Evolutionary conservation across 2,113 vertebrate species (phyloP).

Genomic region (Oostethus manadensis): DNA sequence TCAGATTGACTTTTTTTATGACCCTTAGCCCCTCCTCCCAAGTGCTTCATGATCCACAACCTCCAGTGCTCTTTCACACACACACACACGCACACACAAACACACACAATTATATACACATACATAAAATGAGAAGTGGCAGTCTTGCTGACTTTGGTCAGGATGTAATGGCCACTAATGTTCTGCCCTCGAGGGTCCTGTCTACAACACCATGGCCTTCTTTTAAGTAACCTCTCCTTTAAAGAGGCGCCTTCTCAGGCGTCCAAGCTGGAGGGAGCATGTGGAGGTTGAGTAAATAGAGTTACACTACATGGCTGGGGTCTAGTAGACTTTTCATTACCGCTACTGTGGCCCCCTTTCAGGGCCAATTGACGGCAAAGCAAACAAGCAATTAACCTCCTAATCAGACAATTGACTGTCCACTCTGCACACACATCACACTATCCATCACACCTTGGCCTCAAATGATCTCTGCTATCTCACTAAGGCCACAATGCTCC

Average conservation of each 20-base stretch:
- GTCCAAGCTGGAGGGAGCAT: slow-evolving; percentile 41
- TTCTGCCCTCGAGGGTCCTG: slow-evolving; percentile 51
- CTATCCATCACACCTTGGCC: slow-evolving; percentile 22
- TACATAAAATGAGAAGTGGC: slow-evolving; percentile 67
- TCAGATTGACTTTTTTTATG: slow-evolving; percentile 66
- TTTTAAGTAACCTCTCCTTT: slow-evolving; percentile 68
- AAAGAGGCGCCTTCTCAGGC: slow-evolving; percentile 49
- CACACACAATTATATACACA: slow-evolving; percentile 43
- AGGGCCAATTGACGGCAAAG: slow-evolving; percentile 58
- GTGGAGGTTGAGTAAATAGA: slow-evolving; percentile 61
- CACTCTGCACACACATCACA: slow-evolving; percentile 23
- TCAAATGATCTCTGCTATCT: slow-evolving; percentile 30
- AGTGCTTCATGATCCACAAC: slow-evolving; percentile 59
- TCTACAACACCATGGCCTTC: slow-evolving; percentile 43
- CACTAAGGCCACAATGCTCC: not conserved
- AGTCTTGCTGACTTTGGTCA: slow-evolving; percentile 71
- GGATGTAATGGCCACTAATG: slow-evolving; percentile 66
- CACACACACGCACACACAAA: slow-evolving; percentile 43
- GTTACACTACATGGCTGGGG: slow-evolving; percentile 56
- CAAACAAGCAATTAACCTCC: slow-evolving; percentile 72
- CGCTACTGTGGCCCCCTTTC: slow-evolving; percentile 49
- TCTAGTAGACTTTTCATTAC: slow-evolving; percentile 64
- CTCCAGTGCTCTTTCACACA: slow-evolving; percentile 46
- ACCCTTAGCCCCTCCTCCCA: slow-evolving; percentile 50
- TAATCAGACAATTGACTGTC: slow-evolving; percentile 49